A percentile compares a stretch with the other conserved stretches of the same genome.
phyloP scores from a whole-genome alignment of 2,888 invertebrate species.

The Gonocerus acuteangulatus region DNA sequence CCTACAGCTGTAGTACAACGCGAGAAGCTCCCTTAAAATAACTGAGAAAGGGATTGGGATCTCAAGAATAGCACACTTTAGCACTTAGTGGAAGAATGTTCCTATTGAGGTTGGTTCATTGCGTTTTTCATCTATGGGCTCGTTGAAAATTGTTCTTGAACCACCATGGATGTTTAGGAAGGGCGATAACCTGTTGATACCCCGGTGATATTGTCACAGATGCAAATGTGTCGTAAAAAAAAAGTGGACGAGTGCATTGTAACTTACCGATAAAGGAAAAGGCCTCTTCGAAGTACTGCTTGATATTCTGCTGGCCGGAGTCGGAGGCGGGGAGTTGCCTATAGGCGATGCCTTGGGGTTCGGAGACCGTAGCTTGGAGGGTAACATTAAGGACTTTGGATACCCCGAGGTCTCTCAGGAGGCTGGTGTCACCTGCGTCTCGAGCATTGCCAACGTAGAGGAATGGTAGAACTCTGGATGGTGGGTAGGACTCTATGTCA shows the following conservation, averaged over 20 bases:
- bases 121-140: no score
- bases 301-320: constrained; percentile 75
- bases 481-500: constrained; percentile 66
- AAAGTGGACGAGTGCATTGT: no score
- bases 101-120: no score
- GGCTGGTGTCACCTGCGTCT: constrained; percentile 65
- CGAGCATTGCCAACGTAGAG: constrained; percentile 74
- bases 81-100: no score
- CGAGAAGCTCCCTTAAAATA: not conserved
- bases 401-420: constrained; percentile 58
- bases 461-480: constrained; percentile 70
- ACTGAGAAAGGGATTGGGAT: no score
- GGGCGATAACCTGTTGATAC: no score
- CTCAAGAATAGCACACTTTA: no score
- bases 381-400: constrained; percentile 76
- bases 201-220: no score
- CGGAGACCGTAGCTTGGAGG: constrained; percentile 45
- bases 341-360: constrained; percentile 63
- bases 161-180: no score
- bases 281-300: constrained; percentile 81
- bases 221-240: no score
- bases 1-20: not conserved
- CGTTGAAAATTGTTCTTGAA: no score
- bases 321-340: constrained; percentile 75
- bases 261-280: constrained; percentile 75